A percentile compares a stretch with the other conserved stretches of the same genome.
phyloP scores from a whole-genome alignment of 1,140 invertebrate genomes.

The Stegodyphus mimosarum region DNA sequence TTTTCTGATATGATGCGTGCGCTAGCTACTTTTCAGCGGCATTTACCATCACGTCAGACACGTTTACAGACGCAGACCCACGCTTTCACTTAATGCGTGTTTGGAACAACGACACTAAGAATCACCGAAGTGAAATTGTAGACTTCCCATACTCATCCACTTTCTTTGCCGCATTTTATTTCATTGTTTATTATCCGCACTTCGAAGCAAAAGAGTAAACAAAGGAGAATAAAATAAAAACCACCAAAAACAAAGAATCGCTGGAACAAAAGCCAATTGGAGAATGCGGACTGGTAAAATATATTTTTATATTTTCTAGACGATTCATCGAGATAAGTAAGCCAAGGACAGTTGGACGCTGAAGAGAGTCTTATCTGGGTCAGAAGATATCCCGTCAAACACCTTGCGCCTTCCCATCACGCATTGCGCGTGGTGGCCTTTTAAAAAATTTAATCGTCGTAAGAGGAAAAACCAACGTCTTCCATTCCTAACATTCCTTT shows the following conservation, averaged over 20 bases:
- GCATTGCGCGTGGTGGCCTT: not conserved
- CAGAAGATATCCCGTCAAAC: conserved; percentile 29
- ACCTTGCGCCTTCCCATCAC: conserved; percentile 18
- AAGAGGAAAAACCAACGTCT: conserved; percentile 30
- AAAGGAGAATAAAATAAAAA: not conserved
- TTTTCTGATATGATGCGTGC: no score
- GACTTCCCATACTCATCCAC: no score
- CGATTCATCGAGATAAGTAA: conserved; percentile 15
- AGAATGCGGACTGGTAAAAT: no score
- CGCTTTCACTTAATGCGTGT: no score
- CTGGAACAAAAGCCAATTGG: not conserved
- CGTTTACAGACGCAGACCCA: no score
- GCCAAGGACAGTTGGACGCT: conserved; percentile 25
- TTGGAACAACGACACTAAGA: not conserved
- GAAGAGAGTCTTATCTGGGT: conserved; percentile 27
- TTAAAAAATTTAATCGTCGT: not conserved
- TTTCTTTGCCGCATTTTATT: no score
- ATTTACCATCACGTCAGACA: no score
- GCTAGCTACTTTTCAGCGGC: no score
- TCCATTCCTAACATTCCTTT: conserved; percentile 26
- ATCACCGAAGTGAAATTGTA: no score
- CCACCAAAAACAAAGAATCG: conserved; percentile 22
- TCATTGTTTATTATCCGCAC: not conserved
- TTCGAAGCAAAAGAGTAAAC: conserved; percentile 31
- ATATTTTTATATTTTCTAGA: no score